Percentiles rank a stretch among this genome's conserved stretches.
phyloP scores from a whole-genome alignment of 2,113 vertebrate genomes.

The Aphyosemion australe region DNA sequence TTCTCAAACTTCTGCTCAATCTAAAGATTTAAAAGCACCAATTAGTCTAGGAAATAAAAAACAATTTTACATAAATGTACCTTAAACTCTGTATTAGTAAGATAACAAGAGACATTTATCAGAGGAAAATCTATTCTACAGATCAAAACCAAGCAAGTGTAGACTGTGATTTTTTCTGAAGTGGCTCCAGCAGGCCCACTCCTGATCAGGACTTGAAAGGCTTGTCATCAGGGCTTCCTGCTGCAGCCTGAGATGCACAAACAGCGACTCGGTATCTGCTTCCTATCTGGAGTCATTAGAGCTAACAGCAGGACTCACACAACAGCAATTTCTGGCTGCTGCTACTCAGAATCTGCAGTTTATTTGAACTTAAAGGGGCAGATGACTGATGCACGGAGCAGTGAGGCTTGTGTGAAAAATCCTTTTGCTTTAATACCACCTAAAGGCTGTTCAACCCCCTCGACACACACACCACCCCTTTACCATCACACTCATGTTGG shows the following conservation, averaged over 20 bases:
- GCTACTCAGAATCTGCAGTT: conserved; percentile 17
- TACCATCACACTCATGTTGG: conserved; percentile 23
- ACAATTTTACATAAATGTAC: not conserved
- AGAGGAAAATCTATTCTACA: not conserved
- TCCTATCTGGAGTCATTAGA: conserved; percentile 28
- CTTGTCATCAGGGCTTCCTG: conserved; percentile 32
- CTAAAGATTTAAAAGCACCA: not conserved
- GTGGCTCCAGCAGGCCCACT: conserved; percentile 13
- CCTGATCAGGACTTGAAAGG: conserved; percentile 13
- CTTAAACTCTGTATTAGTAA: conserved; percentile 3
- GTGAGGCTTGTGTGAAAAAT: conserved; percentile 3
- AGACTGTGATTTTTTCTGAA: conserved; percentile 11
- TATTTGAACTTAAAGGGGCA: not conserved
- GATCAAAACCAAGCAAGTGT: conserved; percentile 17
- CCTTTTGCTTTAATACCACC: not conserved
- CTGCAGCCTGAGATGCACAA: conserved; percentile 22
- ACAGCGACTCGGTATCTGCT: not conserved
- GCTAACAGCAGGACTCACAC: conserved; percentile 8
- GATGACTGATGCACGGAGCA: not conserved
- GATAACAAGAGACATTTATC: not conserved
- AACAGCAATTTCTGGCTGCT: not conserved
- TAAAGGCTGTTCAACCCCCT: conserved; percentile 7
- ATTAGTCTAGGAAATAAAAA: not conserved
- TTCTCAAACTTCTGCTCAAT: not conserved
- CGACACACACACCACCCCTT: conserved; percentile 11